These are phyloP conservation scores for Ichneumoninae sp. DNA, from an alignment of 2,888 invertebrate species.

Conservation along the genomic window DNA sequence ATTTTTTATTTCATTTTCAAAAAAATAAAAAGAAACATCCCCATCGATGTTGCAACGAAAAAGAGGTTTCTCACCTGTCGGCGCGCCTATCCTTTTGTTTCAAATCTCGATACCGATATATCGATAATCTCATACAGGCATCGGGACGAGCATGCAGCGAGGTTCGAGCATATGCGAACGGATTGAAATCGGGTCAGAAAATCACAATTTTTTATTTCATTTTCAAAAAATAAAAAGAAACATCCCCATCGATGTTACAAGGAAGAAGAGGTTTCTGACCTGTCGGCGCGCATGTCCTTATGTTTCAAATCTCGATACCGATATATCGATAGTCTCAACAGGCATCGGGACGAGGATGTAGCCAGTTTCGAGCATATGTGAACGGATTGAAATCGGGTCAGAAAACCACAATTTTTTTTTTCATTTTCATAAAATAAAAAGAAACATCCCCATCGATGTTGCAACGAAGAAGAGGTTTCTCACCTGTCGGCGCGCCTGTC, in stretches of 20 bases:
- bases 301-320: constrained; percentile 1
- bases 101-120: constrained; percentile 13
- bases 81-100: background rate
- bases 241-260: background rate
- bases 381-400: background rate
- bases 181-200: background rate
- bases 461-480: background rate
- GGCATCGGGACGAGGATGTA: too few species aligned
- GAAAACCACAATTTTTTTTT: background rate
- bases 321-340: background rate
- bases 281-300: background rate
- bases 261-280: background rate
- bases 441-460: background rate
- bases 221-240: background rate
- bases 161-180: too few species aligned
- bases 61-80: background rate
- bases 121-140: background rate
- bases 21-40: background rate
- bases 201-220: background rate
- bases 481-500: background rate
- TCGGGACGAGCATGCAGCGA: too few species aligned
- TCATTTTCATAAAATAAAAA: background rate
- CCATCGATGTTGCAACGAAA: background rate
- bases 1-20: background rate
- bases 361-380: too few species aligned